Evolutionary conservation across 2,113 vertebrate species (phyloP), one percentile per base, ranked within the genome.

Genomic region (Alethe diademata): DNA sequence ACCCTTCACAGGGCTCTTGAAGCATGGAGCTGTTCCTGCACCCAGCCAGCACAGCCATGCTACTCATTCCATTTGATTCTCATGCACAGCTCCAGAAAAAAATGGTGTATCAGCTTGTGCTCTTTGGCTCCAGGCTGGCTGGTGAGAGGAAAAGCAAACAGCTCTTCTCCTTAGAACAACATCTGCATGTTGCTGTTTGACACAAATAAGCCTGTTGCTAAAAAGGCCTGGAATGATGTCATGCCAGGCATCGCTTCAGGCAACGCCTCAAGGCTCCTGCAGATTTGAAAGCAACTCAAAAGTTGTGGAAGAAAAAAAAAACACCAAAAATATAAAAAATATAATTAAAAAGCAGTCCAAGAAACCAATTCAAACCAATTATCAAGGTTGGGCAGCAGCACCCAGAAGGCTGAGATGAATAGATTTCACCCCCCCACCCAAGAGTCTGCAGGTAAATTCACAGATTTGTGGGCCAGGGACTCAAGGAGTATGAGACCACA

Each of bases 161-260:
- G 57, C 67, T 71, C 87, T 73, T 78, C 70, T 87, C 69, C 95
- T 86, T 38, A 76, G 50, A 83, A 74, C 65, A 95, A 96, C 96
- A 96, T 93, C 94, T 95, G 95, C 80, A 60, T 12, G 88, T 92
- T 75, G 66, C 62, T 94, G 90, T 88, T 92, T 90, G 62, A 95
- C 93, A 94, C 58, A 90, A 95, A 93, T 69, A 69, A 50, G 78
- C 45, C 81, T 78, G 93, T 81, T 91, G 93, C 89, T 92, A 84
- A 92, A 95, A 95, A 86, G 81, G 84, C 91, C 36, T 23, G 3
- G 16, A 14, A 24, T 94, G 94, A 96, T 79, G 81, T 95, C 80
- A 96, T 20, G 42, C 18, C 14, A 38, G 90, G 78, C 92, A 94
- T 8, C 0, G 1, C 72, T 94, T 91, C 92, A 91, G 88, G 93